Evolutionary conservation across 2,113 vertebrate genomes (phyloP).

Genomic region (Percopsis transmontana): DNA sequence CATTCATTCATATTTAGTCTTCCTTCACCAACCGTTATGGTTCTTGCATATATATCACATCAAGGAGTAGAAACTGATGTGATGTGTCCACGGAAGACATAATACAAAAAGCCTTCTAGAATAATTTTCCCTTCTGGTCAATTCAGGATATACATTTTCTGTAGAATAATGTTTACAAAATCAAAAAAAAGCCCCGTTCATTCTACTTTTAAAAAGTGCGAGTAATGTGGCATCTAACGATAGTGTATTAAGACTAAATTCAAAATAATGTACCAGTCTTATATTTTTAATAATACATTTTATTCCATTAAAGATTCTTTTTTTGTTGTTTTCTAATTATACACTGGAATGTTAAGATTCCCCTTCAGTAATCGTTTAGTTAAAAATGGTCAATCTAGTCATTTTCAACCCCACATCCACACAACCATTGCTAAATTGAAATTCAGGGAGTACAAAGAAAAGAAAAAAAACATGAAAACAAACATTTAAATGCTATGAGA

Average conservation of each 20-base stretch:
- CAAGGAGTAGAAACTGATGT: not conserved
- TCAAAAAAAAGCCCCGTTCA: not conserved
- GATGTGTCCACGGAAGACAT: too few relatives aligned
- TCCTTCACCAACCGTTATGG: not conserved
- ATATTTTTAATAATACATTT: constrained; percentile 83
- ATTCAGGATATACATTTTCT: too few relatives aligned
- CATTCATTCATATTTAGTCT: constrained; percentile 2
- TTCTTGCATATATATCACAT: not conserved
- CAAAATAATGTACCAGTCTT: constrained; percentile 20
- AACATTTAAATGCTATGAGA: constrained; percentile 21
- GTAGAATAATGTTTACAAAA: too few relatives aligned
- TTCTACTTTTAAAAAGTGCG: not conserved
- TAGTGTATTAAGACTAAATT: not conserved
- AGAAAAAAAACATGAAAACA: constrained; percentile 43
- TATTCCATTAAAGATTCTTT: constrained; percentile 86
- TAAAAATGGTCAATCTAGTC: constrained; percentile 83
- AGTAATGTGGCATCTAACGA: too few relatives aligned
- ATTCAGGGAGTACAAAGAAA: constrained; percentile 68
- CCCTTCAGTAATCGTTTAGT: constrained; percentile 80
- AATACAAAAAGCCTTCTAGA: too few relatives aligned
- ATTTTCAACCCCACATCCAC: constrained; percentile 62
- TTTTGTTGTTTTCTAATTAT: constrained; percentile 65
- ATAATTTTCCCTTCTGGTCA: too few relatives aligned
- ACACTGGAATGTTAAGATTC: constrained; percentile 92
- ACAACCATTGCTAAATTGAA: constrained; percentile 59